Evolutionary conservation across 1,140 invertebrate genomes (phyloP).

Genomic region (Telenomus remus): DNA sequence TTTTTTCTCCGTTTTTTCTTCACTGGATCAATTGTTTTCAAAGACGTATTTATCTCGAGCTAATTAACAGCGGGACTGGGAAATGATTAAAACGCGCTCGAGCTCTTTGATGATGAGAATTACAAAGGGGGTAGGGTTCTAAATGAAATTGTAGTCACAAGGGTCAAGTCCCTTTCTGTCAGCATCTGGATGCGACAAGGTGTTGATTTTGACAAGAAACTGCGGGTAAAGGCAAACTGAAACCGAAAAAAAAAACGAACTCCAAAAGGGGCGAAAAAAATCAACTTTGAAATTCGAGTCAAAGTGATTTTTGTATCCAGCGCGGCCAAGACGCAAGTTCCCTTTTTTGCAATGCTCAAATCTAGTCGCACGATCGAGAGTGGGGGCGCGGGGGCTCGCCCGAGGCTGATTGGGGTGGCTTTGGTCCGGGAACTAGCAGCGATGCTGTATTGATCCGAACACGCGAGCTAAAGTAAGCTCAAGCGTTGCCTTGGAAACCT

Average conservation of each 20-base stretch:
- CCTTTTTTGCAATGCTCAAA: conserved; percentile 29
- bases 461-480: conserved; percentile 73
- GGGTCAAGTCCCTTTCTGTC: conserved; percentile 39
- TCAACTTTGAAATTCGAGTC: too few species aligned
- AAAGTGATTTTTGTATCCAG: too few species aligned
- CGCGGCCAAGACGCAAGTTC: conserved; percentile 5
- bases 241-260: conserved; percentile 28
- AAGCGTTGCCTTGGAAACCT: conserved; percentile 77
- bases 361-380: conserved; percentile 23
- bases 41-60: background rate
- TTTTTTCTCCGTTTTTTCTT: too few species aligned
- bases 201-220: conserved; percentile 38
- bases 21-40: too few species aligned
- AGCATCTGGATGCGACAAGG: conserved; percentile 49
- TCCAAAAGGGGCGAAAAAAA: background rate
- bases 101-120: too few species aligned
- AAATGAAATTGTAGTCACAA: conserved; percentile 43
- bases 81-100: too few species aligned
- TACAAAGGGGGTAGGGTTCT: background rate
- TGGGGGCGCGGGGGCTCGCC: conserved; percentile 23
- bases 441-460: conserved; percentile 75
- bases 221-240: background rate
- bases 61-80: conserved; percentile 2
- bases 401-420: conserved; percentile 62
- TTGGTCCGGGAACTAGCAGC: conserved; percentile 71